Conservation (phyloP, 1,140 invertebrate species). For the Anoplolepis gracilipes region DNA sequence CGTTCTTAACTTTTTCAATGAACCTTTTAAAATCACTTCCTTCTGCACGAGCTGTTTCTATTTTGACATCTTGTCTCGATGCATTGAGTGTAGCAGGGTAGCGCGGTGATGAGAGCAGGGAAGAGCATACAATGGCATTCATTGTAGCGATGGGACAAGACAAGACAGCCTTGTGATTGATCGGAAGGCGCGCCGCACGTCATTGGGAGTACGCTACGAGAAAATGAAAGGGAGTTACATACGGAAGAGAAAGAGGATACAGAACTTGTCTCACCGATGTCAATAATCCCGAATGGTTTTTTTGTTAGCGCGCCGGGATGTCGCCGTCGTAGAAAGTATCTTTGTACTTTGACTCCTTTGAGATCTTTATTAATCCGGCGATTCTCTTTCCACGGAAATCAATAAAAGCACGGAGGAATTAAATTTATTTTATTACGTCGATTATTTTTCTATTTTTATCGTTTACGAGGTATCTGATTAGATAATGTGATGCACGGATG, state of each 20-base stretch:
- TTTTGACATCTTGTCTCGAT: slow-evolving; percentile 8
- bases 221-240: slow-evolving; percentile 7
- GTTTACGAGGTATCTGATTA: neutral
- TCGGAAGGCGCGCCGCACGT: slow-evolving; percentile 39
- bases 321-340: neutral
- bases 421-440: slow-evolving; percentile 10
- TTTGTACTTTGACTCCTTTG: slow-evolving; percentile 34
- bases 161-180: slow-evolving; percentile 63
- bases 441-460: slow-evolving; percentile 15
- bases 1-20: neutral
- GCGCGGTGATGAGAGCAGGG: neutral
- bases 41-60: neutral
- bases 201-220: slow-evolving; percentile 19
- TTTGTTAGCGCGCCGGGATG: slow-evolving; percentile 5
- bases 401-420: slow-evolving; percentile 10
- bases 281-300: slow-evolving; percentile 55
- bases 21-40: neutral
- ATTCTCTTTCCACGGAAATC: slow-evolving; percentile 23
- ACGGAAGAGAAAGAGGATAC: slow-evolving; percentile 13
- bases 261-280: slow-evolving; percentile 42
- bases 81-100: neutral
- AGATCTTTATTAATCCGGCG: slow-evolving; percentile 44
- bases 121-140: slow-evolving; percentile 59
- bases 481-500: neutral
- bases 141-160: slow-evolving; percentile 56